Base-by-base conservation (phyloP, 2,113 vertebrate genomes). In the Zapornia atra region DNA sequence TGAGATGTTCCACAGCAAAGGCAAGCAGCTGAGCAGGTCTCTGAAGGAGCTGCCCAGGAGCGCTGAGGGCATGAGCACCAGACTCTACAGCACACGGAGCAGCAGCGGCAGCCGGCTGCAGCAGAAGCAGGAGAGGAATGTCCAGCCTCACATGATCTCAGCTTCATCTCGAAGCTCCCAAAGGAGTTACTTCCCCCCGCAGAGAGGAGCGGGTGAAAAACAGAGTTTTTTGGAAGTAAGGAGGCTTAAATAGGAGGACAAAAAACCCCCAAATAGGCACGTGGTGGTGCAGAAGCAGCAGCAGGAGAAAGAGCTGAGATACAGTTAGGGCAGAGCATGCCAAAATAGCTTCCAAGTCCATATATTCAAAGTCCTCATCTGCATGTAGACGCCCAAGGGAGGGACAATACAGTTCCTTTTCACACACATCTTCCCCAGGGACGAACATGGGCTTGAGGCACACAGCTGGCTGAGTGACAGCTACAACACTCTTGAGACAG, bases 1-100 rank as follows among this genome's bases (percentile, higher is more conserved):
- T 8, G 98, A 98, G 94, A 98, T 96, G 78, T 97, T 97, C 38
- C 99, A 99, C 96, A 98, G 98, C 83, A 99, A 99, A 91, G 98
- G 99, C 98, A 99, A 99, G 98, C 99, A 99, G 31, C 98, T 99
- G 94, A 99, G 99, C 82, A 98, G 99, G 78, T 98, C 99, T 63
- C 98, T 99, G 97, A 98, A 99, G 97, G 99, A 99, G 96, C 99
- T 98, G 96, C 98, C 98, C 4, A 98, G 98, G 69, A 97, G 94
- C 28, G 54, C 96, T 42, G 98, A 98, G 81, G 98, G 98, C 6
- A 92, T 97, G 85, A 97, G 96, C 85, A 96, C 98, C 66, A 97
- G 98, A 61, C 97, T 98, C 64, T 98, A 98, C 75, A 98, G 98
- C 96, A 98, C 98, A 16, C 96, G 98, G 86, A 98, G 98, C 97